phyloP scores from a whole-genome alignment of 1,140 invertebrate genomes.

The Pseudomyrmex concolor region DNA sequence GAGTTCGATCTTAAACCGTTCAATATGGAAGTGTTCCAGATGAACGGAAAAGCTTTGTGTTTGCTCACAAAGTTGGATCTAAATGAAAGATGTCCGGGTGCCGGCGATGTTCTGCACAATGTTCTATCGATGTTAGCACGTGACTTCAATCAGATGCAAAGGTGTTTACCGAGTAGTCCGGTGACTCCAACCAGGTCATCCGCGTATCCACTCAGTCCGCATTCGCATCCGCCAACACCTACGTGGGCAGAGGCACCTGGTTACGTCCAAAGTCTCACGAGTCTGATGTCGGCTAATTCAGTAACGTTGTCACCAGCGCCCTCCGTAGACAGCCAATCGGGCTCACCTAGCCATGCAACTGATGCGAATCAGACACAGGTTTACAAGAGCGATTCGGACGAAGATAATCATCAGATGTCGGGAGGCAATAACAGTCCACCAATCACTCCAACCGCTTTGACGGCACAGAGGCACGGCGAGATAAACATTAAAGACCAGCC shows the following conservation, averaged over 20 bases:
- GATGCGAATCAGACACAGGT: conserved; percentile 80
- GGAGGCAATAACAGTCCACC: conserved; percentile 86
- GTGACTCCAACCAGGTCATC: conserved; percentile 93
- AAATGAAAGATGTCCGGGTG: conserved; percentile 94
- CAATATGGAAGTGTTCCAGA: conserved; percentile 97
- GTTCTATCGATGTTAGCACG: conserved; percentile 94
- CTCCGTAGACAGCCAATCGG: conserved; percentile 94
- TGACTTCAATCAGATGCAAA: conserved; percentile 90
- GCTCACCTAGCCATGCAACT: conserved; percentile 91
- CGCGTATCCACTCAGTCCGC: conserved; percentile 90
- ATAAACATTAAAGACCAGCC: conserved; percentile 83
- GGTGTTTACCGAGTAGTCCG: conserved; percentile 92
- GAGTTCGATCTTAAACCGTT: conserved; percentile 97
- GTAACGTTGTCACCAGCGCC: conserved; percentile 95
- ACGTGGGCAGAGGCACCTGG: conserved; percentile 89
- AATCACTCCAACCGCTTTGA: conserved; percentile 86
- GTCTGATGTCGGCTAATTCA: conserved; percentile 90
- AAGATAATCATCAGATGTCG: conserved; percentile 82
- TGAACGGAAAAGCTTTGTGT: conserved; percentile 98
- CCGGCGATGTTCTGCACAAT: conserved; percentile 97
- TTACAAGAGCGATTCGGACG: conserved; percentile 84
- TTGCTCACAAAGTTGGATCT: conserved; percentile 95
- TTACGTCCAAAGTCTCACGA: conserved; percentile 87
- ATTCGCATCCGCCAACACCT: conserved; percentile 91
- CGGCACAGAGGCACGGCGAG: conserved; percentile 82